Evolutionary conservation across 2,888 invertebrate genomes (phyloP).

Genomic region (Epirrita christyi): DNA sequence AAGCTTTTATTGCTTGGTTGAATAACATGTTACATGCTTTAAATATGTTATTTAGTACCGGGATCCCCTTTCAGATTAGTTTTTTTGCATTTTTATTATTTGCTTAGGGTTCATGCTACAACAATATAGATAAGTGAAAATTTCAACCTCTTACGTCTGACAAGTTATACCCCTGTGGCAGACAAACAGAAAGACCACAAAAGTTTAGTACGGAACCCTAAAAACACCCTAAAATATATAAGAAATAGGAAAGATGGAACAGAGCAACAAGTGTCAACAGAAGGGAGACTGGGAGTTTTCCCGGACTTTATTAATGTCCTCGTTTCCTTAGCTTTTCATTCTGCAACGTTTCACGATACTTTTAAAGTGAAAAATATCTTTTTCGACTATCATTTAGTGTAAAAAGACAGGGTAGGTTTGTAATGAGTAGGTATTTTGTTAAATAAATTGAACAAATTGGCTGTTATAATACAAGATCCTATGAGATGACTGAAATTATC

Average conservation of each 20-base stretch:
- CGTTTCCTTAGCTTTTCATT: conserved; percentile 46
- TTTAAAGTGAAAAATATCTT: conserved; percentile 38
- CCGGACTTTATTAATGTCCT: conserved; percentile 55
- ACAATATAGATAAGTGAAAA: no score
- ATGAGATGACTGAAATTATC: no score
- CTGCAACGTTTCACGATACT: conserved; percentile 36
- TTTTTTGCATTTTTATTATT: no score
- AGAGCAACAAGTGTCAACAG: conserved; percentile 69
- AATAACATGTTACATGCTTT: no score
- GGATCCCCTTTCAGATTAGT: no score
- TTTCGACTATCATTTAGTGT: conserved; percentile 30
- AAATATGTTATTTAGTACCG: no score
- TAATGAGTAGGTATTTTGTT: conserved; percentile 27
- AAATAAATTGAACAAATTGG: conserved; percentile 18
- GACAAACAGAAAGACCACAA: no score
- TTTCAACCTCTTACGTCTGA: no score
- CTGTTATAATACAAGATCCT: conserved; percentile 5
- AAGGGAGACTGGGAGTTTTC: conserved; percentile 47
- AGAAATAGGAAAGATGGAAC: conserved; percentile 45
- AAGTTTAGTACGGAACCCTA: no score
- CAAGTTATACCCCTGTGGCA: no score
- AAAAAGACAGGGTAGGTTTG: conserved; percentile 6
- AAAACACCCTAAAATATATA: conserved; percentile 35
- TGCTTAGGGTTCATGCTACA: no score
- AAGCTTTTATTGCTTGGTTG: no score